phyloP scores from a whole-genome alignment of 2,797 vertebrate species.

The Prionace glauca region DNA sequence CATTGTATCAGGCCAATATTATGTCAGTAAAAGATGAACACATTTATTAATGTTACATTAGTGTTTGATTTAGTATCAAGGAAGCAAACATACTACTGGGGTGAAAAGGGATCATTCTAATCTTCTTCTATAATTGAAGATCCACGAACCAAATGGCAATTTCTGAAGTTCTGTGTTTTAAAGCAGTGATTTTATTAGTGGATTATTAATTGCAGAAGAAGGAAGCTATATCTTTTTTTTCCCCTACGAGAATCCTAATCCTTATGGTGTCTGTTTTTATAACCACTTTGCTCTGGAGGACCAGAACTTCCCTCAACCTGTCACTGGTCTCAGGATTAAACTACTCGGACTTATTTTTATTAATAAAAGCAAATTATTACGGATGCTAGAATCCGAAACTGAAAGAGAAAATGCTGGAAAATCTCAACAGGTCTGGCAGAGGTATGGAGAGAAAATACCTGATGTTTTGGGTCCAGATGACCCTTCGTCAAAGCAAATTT shows the following conservation, averaged over 20 bases:
- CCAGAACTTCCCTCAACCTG: not conserved
- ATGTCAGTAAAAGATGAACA: not conserved
- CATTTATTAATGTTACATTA: not conserved
- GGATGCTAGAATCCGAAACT: too few relatives aligned
- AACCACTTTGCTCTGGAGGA: not conserved
- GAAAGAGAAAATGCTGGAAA: too few relatives aligned
- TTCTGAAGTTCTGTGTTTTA: not conserved
- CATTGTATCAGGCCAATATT: not conserved
- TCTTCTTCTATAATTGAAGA: not conserved
- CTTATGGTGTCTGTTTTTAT: not conserved
- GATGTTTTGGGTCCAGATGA: too few relatives aligned
- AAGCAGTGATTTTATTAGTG: not conserved
- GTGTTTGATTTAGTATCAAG: not conserved
- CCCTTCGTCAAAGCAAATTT: too few relatives aligned
- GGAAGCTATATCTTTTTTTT: not conserved
- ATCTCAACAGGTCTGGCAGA: too few relatives aligned
- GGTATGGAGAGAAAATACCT: too few relatives aligned
- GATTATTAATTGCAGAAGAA: not conserved
- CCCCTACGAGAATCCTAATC: not conserved
- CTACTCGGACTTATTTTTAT: not conserved
- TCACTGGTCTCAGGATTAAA: not conserved
- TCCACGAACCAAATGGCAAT: not conserved
- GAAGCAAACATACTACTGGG: too few relatives aligned
- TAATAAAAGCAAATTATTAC: too few relatives aligned
- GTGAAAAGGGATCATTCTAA: not conserved